Percentiles rank a stretch among this genome's conserved stretches.
These are phyloP conservation scores for Ciconia boyciana DNA, from an alignment of 2,113 vertebrate species.

Conservation along the genomic window DNA sequence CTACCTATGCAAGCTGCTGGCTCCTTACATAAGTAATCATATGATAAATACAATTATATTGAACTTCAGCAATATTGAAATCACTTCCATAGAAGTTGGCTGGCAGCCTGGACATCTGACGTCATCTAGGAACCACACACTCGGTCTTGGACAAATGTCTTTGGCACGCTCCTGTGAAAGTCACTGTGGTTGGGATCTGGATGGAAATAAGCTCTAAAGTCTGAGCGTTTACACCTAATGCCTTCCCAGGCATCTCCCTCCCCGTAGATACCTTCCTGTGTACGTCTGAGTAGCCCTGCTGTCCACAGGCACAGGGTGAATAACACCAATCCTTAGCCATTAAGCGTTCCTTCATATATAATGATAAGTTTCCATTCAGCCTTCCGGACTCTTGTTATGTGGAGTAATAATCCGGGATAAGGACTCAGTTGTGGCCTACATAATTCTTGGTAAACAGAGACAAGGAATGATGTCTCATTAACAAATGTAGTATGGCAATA, in stretches of 20 bases:
- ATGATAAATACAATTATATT: constrained; percentile 26
- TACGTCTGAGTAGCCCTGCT: background rate
- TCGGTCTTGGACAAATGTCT: constrained; percentile 1
- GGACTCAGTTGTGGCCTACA: background rate
- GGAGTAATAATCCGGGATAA: background rate
- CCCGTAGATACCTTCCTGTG: background rate
- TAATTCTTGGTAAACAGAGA: constrained; percentile 28
- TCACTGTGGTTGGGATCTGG: background rate
- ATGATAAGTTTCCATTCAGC: background rate
- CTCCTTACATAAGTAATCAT: constrained; percentile 14
- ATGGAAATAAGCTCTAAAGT: background rate
- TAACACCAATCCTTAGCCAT: background rate
- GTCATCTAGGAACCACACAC: constrained; percentile 7
- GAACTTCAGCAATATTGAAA: constrained; percentile 22
- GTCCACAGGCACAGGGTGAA: background rate
- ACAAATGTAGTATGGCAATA: constrained; percentile 24
- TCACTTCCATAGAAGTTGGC: constrained; percentile 44
- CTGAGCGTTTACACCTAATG: background rate
- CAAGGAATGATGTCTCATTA: constrained; percentile 33
- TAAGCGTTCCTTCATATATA: background rate
- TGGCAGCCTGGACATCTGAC: constrained; percentile 4
- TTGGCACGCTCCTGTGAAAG: constrained; percentile 22
- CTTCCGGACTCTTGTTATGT: background rate
- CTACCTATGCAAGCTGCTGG: background rate
- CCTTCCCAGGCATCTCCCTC: background rate